Conservation (phyloP, 2,888 invertebrate species). For the Meghimatium bilineatum region DNA sequence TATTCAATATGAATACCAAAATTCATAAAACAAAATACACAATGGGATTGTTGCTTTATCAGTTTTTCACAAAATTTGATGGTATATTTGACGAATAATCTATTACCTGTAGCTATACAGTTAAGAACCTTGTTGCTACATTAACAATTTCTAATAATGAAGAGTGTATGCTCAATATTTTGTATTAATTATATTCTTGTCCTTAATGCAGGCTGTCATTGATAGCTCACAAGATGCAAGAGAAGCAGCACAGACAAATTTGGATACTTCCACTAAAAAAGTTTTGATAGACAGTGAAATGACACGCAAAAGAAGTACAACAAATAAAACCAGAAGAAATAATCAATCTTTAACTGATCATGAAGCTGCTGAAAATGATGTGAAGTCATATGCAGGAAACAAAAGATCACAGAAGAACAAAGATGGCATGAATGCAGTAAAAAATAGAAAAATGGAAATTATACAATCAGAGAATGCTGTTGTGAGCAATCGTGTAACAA, state of each 20-base stretch:
- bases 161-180: no score
- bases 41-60: no score
- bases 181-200: not conserved
- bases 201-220: not conserved
- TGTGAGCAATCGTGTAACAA: not conserved
- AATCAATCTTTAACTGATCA: not conserved
- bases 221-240: not conserved
- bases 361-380: not conserved
- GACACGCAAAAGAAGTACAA: not conserved
- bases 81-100: no score
- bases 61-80: no score
- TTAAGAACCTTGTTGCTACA: no score
- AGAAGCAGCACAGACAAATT: not conserved
- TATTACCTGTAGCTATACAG: no score
- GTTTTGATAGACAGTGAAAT: not conserved
- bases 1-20: no score
- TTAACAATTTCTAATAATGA: no score
- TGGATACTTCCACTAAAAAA: not conserved
- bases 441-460: not conserved
- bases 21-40: no score
- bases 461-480: not conserved
- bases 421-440: not conserved
- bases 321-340: not conserved
- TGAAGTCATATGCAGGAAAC: not conserved
- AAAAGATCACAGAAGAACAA: not conserved